Evolutionary conservation across 1,140 invertebrate species (phyloP), one percentile per base, ranked within the genome.

Genomic region (Drosophila kikkawai): DNA sequence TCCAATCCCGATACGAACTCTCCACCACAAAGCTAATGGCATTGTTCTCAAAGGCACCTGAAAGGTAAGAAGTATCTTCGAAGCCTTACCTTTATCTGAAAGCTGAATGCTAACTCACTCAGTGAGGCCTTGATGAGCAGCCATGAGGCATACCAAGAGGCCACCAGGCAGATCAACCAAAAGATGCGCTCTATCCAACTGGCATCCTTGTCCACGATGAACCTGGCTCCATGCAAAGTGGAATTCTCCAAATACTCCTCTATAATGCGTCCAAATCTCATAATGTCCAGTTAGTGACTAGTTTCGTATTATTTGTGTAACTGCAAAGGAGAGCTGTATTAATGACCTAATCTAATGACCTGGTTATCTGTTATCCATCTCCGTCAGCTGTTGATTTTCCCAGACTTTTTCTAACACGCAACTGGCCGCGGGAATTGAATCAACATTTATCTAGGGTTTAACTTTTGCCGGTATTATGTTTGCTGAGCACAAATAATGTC

Each of bases 11-110:
- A 83, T 96, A 96, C 3, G 94, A 95, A 3, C 95, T 96, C 69
- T 96, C 96, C 15, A 95, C 94, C 7, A 95, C 95, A 79, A 96
- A 96, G 56, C 95, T 96, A 57, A 96, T 95, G 0, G 96, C 93
- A 91, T 92, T 93, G 36, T 93, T 92, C 51, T 92, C 81, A 68
- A 91, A 93, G 48, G 84, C 93, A 45, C 81, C 92, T 92, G 26
- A 57, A 79, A 51, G 45, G 47, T 22, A 12, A 29, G 19, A 12
- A 29, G 32, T 7, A 29, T 4, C 13, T n/a, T 34, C 1, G 0
- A 7, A 47, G 13, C 34, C 26, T 17, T 0, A 26, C 13, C 9
- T 13, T 1, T 50, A 7, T n/a, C 7, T 7, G 0, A 7, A n/a
- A 11, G n/a, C 4, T 45, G 0, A 7, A 2, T 4, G 13, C 45